These are phyloP conservation scores for Sebastes baramenuke DNA, from an alignment of 2,797 vertebrate species.

Conservation along the genomic window DNA sequence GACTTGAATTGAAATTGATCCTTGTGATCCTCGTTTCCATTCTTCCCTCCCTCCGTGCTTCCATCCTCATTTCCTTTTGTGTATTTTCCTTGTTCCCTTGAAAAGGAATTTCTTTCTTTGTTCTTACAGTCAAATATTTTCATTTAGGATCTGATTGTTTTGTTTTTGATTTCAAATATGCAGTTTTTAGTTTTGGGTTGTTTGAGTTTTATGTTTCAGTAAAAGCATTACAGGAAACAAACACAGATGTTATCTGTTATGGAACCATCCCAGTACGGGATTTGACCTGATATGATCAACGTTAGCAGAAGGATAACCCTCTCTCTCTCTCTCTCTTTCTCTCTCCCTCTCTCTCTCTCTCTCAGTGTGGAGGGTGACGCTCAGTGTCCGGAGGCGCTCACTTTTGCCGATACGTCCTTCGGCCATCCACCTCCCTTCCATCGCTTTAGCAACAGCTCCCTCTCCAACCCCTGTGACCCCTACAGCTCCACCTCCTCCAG, in stretches of 20 bases:
- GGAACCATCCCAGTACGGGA: neutral
- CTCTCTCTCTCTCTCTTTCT: neutral
- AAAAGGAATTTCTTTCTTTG: neutral
- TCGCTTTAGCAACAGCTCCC: slow-evolving; percentile 71
- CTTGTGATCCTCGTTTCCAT: too few species aligned
- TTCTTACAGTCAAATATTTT: neutral
- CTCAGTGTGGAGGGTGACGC: slow-evolving; percentile 88
- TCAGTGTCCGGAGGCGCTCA: slow-evolving; percentile 85
- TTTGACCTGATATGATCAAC: neutral
- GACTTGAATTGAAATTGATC: neutral
- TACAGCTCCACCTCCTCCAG: slow-evolving; percentile 71
- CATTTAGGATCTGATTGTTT: neutral
- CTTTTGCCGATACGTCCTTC: slow-evolving; percentile 85
- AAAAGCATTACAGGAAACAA: neutral
- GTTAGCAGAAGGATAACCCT: neutral
- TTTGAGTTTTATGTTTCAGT: neutral
- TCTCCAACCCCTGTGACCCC: slow-evolving; percentile 74
- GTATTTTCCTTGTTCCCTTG: too few species aligned
- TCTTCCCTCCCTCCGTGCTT: neutral
- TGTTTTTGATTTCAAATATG: neutral
- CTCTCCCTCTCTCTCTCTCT: slow-evolving; percentile 25
- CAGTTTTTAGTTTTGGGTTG: neutral
- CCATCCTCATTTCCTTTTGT: neutral
- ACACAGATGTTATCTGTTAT: neutral
- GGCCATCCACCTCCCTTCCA: slow-evolving; percentile 83